phyloP scores from a whole-genome alignment of 2,113 vertebrate species.

The Eulacestoma nigropectus region DNA sequence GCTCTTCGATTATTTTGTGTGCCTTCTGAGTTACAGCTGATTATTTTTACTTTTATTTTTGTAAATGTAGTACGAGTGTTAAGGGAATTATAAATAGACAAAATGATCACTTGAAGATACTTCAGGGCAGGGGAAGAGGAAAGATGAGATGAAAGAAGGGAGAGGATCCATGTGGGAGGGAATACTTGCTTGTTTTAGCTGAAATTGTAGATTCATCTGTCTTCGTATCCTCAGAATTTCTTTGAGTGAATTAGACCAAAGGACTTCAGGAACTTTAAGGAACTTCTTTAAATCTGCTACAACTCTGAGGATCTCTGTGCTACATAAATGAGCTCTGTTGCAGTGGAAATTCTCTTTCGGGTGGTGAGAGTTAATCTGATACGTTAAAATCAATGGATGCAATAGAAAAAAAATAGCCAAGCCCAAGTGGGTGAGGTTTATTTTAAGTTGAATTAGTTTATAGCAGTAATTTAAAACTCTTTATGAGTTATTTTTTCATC shows the following conservation, averaged over 20 bases:
- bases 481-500: background rate
- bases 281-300: background rate
- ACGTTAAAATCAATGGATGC: background rate
- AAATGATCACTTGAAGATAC: background rate
- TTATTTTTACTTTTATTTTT: conserved; percentile 1
- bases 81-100: background rate
- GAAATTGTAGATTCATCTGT: background rate
- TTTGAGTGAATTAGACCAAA: background rate
- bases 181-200: conserved; percentile 33
- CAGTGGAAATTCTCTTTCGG: background rate
- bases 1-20: background rate
- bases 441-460: background rate
- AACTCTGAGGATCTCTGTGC: background rate
- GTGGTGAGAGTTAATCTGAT: background rate
- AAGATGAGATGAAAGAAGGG: background rate
- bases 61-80: background rate
- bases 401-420: background rate
- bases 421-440: background rate
- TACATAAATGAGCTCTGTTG: background rate
- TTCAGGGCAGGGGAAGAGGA: background rate
- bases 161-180: background rate
- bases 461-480: background rate
- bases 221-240: background rate
- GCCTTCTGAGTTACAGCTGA: background rate
- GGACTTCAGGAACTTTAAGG: background rate